Evolutionary conservation across 2,797 vertebrate genomes (phyloP), one percentile per base, ranked within the genome.

Genomic region (Glyptemys insculpta): DNA sequence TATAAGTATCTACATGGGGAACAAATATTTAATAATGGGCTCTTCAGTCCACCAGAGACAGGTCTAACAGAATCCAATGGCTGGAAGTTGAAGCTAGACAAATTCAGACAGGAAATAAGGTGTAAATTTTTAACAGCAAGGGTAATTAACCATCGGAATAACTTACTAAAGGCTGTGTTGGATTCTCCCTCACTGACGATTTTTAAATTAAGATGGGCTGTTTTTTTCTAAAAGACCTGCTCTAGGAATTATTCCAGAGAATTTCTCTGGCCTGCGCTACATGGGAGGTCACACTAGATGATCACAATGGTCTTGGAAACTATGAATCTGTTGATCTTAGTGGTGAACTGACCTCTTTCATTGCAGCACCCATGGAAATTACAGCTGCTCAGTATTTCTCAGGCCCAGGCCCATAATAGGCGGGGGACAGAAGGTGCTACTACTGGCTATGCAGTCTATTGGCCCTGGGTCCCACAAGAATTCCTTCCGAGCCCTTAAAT

Each of bases 291-390:
- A 65, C 31, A 65, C 59, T n/a, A 65, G 34, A 65, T 62, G 31
- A 34, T 65, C 31, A 65, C 15, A n/a, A 31, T 34, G 59, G 59
- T 65, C 59, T 34, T 65, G 8, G 59, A 34, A 65, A 16, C 59
- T n/a, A 8, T n/a, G 34, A 65, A 18, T 65, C 23, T 57, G 56
- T 29, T 57, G 27, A 57, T 23, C 29, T 59, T 9, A 18, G 59
- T 8, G 59, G 59, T 34, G 59, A 31, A 41, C 18, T 72, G 19
- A 74, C 37, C 10, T 87, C 3, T 86, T 62, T 62, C 57, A 41
- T 1, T 68, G 6, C 31, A 19, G 1, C 11, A 79, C 0, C 3
- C 7, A 4, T 0, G 0, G 56, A 27, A 83, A 1, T 4, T 68
- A 31, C 1, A 15, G 2, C 34, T 57, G 8, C 3, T 2, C 0